Evolutionary conservation across 2,113 vertebrate genomes (phyloP).

Genomic region (Columbina picui): DNA sequence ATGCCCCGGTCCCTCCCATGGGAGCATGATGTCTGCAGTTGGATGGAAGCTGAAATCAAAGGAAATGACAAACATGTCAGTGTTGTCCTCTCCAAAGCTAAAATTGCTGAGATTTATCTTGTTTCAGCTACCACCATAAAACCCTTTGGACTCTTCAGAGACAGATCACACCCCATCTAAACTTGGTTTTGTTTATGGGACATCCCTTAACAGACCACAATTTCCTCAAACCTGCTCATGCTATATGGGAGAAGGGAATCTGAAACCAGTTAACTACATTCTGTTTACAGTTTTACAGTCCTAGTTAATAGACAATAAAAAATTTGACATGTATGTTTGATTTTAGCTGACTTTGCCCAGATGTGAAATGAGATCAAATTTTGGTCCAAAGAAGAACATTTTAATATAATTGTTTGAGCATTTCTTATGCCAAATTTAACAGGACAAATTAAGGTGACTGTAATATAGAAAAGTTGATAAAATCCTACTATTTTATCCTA

Average conservation of each 20-base stretch:
- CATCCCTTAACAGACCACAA: not conserved
- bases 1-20: not conserved
- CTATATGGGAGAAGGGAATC: not conserved
- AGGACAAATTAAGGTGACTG: not conserved
- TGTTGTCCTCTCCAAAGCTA: not conserved
- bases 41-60: not conserved
- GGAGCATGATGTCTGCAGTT: not conserved
- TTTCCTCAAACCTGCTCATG: not conserved
- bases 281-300: not conserved
- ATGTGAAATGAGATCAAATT: not conserved
- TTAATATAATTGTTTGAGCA: not conserved
- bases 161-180: not conserved
- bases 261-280: not conserved
- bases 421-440: slow-evolving; percentile 3
- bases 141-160: not conserved
- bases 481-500: not conserved
- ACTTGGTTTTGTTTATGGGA: not conserved
- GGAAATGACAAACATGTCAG: not conserved
- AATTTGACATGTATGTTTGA: not conserved
- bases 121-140: not conserved
- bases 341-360: not conserved
- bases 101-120: not conserved
- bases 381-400: not conserved
- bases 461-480: not conserved
- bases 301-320: not conserved